phyloP scores from a whole-genome alignment of 2,797 vertebrate genomes.

The Acrossocheilus fasciatus region DNA sequence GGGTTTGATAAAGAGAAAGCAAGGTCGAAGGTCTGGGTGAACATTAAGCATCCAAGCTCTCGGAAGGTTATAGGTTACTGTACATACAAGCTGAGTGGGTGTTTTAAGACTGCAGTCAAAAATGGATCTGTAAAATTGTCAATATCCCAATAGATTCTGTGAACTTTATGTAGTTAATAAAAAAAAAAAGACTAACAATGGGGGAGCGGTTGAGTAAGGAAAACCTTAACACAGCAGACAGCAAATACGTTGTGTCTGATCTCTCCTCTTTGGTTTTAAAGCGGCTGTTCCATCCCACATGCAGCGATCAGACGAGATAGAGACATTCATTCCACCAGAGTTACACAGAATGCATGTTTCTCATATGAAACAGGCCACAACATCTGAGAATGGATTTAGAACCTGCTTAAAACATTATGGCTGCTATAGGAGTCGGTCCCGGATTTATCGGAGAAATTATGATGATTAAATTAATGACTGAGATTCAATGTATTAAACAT shows the following conservation, averaged over 20 bases:
- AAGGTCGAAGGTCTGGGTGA: constrained; percentile 51
- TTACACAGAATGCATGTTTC: not conserved
- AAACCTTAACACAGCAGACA: not conserved
- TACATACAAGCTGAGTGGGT: constrained; percentile 19
- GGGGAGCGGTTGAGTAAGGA: not conserved
- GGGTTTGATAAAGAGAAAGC: constrained; percentile 60
- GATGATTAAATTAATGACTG: not conserved
- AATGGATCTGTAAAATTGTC: not conserved
- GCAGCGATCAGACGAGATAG: not conserved
- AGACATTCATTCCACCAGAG: not conserved
- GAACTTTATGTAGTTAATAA: not conserved
- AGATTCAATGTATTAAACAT: not conserved
- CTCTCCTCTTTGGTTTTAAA: not conserved
- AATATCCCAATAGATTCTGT: not conserved
- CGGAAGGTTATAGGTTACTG: constrained; percentile 45
- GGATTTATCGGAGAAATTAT: not conserved
- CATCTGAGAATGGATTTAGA: not conserved
- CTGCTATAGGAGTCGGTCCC: not conserved
- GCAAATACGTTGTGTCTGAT: constrained; percentile 30
- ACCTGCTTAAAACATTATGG: not conserved
- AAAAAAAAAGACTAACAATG: not conserved
- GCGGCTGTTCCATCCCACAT: not conserved
- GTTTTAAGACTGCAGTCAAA: constrained; percentile 13
- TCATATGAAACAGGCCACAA: not conserved
- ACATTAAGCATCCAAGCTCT: constrained; percentile 47